phyloP scores from a whole-genome alignment of 2,797 vertebrate species.

The Holocentrus rufus region DNA sequence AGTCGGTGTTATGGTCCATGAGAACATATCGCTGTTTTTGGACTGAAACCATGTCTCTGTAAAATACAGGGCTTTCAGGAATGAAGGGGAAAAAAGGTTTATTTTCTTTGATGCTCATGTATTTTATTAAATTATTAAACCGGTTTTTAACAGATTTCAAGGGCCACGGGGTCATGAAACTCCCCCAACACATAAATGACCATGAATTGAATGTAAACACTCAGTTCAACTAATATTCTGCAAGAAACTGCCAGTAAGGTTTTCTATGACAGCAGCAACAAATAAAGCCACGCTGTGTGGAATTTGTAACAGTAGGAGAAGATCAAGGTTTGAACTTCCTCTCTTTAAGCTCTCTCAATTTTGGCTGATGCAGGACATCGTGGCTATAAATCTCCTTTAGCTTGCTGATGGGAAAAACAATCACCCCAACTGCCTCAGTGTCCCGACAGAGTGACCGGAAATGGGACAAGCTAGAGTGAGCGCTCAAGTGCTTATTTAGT shows the following conservation, averaged over 20 bases:
- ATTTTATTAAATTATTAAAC: not conserved
- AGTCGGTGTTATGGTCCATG: constrained; percentile 5
- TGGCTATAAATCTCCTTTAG: constrained; percentile 25
- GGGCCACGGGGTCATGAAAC: not conserved
- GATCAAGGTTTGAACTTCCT: constrained; percentile 5
- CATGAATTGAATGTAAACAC: not conserved
- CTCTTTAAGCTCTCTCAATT: not conserved
- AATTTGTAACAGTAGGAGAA: not conserved
- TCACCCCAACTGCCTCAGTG: not conserved
- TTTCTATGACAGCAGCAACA: not conserved
- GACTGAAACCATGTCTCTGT: constrained; percentile 28
- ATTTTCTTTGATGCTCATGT: constrained; percentile 7
- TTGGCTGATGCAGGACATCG: constrained; percentile 19
- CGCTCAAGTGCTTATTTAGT: not conserved
- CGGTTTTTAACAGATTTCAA: not conserved
- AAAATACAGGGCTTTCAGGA: constrained; percentile 18
- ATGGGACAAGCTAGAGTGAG: constrained; percentile 26
- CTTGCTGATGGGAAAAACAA: constrained; percentile 32
- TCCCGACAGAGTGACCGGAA: not conserved
- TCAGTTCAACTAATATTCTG: not conserved
- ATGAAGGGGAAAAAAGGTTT: not conserved
- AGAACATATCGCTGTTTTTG: constrained; percentile 18
- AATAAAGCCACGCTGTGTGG: not conserved
- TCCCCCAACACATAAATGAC: not conserved
- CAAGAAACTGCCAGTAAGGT: no score